Evolutionary conservation across 2,113 vertebrate genomes (phyloP).

Genomic region (Glaucomys volans): DNA sequence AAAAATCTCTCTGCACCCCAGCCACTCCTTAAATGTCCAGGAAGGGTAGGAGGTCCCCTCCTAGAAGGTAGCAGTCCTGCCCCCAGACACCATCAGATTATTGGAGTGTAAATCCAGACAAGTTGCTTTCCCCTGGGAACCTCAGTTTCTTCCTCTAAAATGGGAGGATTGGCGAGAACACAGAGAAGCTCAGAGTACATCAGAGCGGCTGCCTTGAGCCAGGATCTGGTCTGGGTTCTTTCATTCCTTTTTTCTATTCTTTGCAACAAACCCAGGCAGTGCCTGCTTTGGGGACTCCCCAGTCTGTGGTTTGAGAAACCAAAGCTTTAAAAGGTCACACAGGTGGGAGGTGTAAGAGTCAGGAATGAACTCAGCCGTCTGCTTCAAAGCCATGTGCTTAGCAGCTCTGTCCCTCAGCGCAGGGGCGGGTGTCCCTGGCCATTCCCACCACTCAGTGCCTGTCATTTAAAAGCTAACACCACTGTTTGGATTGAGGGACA

Average conservation of each 20-base stretch:
- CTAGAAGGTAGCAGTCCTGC: neutral
- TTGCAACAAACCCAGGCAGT: neutral
- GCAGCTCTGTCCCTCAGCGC: fast-evolving
- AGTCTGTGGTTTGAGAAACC: neutral
- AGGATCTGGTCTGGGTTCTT: neutral
- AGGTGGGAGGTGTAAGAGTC: neutral
- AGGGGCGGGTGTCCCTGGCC: too few relatives aligned
- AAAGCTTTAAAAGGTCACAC: neutral
- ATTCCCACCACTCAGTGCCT: neutral
- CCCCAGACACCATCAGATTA: neutral
- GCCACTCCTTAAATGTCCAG: neutral
- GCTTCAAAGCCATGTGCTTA: too few relatives aligned
- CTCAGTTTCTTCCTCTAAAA: neutral
- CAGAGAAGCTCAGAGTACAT: neutral
- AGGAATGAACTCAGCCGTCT: neutral
- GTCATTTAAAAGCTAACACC: neutral
- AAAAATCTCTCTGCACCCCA: neutral
- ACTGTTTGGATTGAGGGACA: neutral
- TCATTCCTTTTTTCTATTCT: neutral
- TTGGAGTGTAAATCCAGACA: neutral
- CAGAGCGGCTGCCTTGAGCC: fast-evolving
- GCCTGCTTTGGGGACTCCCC: neutral
- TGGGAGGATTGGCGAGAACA: neutral
- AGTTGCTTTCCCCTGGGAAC: neutral
- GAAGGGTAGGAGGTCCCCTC: neutral